Base-by-base conservation (phyloP, 2,113 vertebrate genomes). In the Eira barbara region DNA sequence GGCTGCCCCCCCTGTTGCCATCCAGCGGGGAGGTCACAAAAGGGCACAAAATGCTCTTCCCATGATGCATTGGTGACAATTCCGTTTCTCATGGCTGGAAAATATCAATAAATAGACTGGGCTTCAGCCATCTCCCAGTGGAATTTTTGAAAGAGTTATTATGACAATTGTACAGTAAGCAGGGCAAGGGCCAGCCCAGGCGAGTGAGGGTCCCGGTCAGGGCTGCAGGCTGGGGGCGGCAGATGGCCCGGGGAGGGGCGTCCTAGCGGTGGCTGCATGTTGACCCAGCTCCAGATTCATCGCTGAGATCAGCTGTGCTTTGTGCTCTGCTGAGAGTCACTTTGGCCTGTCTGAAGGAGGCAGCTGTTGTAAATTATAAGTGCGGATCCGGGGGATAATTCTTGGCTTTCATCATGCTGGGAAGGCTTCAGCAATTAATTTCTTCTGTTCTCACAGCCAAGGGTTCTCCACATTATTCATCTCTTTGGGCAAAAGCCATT, bases 401-500 rank as follows among this genome's bases (percentile, higher is more conserved):
- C 97, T 97, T 96, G 97, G 94, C 97, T 98, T 96, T 97, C 97
- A 87, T 78, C 93, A 55, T 47, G 96, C 95, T 94, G 94, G 29
- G 89, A 96, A 97, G 94, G 52, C 85, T 95, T 93, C 57, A 78
- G 94, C 95, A 98, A 96, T 97, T 98, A 98, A 98, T 97, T 98
- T 97, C 85, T 94, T 94, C 94, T 91, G 91, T 97, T 98, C 92
- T 74, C 23, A 0, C 89, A 97, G 95, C 88, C 94, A 97, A 94
- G 92, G 90, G 96, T 94, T 96, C 96, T 96, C 95, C 76, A 59
- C 97, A 94, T 98, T 96, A 96, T 97, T 98, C 91, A 95, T 97
- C 95, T 97, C 88, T 91, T 94, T 97, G 95, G 93, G 93, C 71
- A 91, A 74, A 97, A 97, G 92, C 97, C 93, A 61, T 93, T 34